Evolutionary conservation across 2,797 vertebrate species (phyloP), one percentile per base, ranked within the genome.

Genomic region (Enteromius radiatus): DNA sequence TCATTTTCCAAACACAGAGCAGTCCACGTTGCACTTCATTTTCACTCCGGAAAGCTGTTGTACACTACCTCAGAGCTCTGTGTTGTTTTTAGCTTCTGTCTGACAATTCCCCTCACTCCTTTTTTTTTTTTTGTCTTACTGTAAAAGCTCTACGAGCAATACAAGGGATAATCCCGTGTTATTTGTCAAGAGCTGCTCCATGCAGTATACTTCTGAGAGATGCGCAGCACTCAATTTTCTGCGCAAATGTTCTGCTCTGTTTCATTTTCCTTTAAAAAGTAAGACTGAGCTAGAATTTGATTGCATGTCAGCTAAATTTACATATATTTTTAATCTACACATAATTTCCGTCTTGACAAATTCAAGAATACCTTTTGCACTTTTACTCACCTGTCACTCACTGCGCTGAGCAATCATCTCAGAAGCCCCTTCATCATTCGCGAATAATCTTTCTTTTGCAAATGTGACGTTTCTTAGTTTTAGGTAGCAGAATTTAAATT

Each of bases 91-190:
- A 52, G 33, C 59, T 56, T 54, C 47, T 56, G n/a, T 52, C 71
- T 54, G 59, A 31, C 59, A 81, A 64, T 64, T 81, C 56, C 14
- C 28, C 3, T 73, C 17, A 49, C 76, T 77, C 26, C 33, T n/a
- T 31, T 31, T 31, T 31, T 31, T 59, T 61, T 63, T 52, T 64
- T 70, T 56, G 19, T 43, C 67, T 74, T 54, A 52, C 59, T 81
- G 43, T 49, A 65, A 74, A 81, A 81, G 80, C 69, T 65, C 45
- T 43, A 36, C 28, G 14, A 63, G 68, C 56, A 80, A 73, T 59
- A 80, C 61, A 54, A 67, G 45, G 59, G 43, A 73, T 67, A 82
- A 75, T 82, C 45, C 23, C n/a, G 67, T 61, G 21, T 71, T 81
- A 31, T 81, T 80, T 80, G 67, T 45, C 67, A 69, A 69, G 52